phyloP scores from a whole-genome alignment of 2,888 invertebrate genomes.

The Amphimallon solstitiale region DNA sequence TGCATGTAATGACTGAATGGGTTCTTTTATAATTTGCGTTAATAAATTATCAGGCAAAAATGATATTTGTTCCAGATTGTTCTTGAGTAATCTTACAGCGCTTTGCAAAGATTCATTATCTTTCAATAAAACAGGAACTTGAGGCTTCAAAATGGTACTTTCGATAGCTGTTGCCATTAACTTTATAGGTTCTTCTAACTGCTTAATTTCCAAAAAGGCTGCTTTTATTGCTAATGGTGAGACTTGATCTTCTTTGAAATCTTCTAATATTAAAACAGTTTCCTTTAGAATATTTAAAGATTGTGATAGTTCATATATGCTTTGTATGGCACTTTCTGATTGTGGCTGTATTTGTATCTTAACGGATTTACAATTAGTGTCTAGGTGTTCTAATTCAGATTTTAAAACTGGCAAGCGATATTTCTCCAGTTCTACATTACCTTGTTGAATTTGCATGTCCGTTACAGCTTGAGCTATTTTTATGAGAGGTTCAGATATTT shows the following conservation, averaged over 20 bases:
- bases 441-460: background rate
- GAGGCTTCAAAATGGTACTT: background rate
- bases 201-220: background rate
- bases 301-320: slow-evolving; percentile 4
- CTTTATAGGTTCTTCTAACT: slow-evolving; percentile 15
- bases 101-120: background rate
- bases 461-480: slow-evolving; percentile 5
- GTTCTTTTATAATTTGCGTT: slow-evolving; percentile 7
- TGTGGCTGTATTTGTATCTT: slow-evolving; percentile 10
- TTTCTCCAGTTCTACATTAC: background rate
- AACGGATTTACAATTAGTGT: slow-evolving; percentile 5
- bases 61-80: slow-evolving; percentile 1
- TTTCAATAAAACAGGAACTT: background rate
- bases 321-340: slow-evolving; percentile 1
- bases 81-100: background rate
- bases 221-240: background rate
- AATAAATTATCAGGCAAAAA: background rate
- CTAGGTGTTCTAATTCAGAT: slow-evolving; percentile 5
- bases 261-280: slow-evolving; percentile 1
- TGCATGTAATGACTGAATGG: background rate
- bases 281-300: background rate
- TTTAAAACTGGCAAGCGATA: background rate
- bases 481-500: slow-evolving; percentile 13
- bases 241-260: background rate
- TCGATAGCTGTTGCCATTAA: slow-evolving; percentile 2